phyloP scores from a whole-genome alignment of 2,797 vertebrate genomes.

The Liasis olivaceus region DNA sequence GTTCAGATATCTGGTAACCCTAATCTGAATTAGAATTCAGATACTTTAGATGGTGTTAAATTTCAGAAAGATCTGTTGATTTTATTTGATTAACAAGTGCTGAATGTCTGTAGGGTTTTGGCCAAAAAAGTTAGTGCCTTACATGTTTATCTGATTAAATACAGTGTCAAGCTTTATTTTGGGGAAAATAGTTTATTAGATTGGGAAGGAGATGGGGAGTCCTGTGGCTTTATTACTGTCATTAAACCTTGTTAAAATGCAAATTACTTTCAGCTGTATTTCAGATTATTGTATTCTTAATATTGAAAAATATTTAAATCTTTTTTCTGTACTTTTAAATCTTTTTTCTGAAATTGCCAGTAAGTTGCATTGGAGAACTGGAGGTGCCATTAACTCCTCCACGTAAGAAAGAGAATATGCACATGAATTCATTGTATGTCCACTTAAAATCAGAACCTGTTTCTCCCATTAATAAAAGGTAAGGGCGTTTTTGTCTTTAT shows the following conservation, averaged over 20 bases:
- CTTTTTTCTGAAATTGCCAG: slow-evolving; percentile 63
- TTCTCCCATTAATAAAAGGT: slow-evolving; percentile 74
- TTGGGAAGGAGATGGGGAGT: not conserved
- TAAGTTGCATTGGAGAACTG: slow-evolving; percentile 68
- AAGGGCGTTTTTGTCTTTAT: slow-evolving; percentile 51
- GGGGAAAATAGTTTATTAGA: not conserved
- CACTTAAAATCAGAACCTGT: slow-evolving; percentile 73
- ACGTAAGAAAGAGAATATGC: slow-evolving; percentile 40
- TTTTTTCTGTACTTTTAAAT: not conserved
- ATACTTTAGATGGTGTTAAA: not conserved
- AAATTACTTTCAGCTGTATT: not conserved
- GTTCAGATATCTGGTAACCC: not conserved
- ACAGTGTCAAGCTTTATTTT: not conserved
- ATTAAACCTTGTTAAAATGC: not conserved
- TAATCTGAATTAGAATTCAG: not conserved
- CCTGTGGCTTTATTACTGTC: not conserved
- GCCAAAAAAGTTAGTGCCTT: not conserved
- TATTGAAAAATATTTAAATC: slow-evolving; percentile 21
- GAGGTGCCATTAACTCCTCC: slow-evolving; percentile 76
- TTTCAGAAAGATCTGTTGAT: slow-evolving; percentile 6
- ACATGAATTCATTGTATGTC: slow-evolving; percentile 53
- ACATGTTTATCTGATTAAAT: not conserved
- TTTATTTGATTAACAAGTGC: not conserved
- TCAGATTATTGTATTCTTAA: slow-evolving; percentile 41
- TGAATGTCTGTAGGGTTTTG: not conserved